These are phyloP conservation scores for Daboia siamensis DNA, from an alignment of 2,113 vertebrate species.

Conservation along the genomic window DNA sequence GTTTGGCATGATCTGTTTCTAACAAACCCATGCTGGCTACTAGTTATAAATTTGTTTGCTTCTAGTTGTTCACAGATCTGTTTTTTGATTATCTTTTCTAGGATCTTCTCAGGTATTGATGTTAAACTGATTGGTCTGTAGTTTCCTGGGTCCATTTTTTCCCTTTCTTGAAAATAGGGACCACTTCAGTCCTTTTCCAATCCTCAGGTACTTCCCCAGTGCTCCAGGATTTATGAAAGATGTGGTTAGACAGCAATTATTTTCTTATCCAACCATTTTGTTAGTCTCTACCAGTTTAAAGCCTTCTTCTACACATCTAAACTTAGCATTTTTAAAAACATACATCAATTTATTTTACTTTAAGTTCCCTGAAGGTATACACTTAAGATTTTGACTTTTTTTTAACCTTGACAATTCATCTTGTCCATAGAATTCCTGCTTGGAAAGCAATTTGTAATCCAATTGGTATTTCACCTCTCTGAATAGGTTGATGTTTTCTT, in stretches of 20 bases:
- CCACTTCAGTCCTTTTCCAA: no score
- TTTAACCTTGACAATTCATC: not conserved
- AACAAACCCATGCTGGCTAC: no score
- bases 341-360: not conserved
- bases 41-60: no score
- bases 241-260: not conserved
- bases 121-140: no score
- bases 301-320: not conserved
- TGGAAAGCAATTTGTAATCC: not conserved
- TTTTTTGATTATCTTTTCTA: no score
- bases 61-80: no score
- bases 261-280: not conserved
- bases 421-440: not conserved
- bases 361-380: not conserved
- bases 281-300: not conserved
- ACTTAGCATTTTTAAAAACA: not conserved
- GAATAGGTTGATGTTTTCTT: not conserved
- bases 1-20: no score
- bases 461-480: not conserved
- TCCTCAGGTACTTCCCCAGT: no score
- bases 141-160: no score
- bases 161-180: no score
- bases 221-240: no score
- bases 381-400: not conserved
- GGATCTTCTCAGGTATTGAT: no score